Base-by-base conservation (phyloP, 2,888 invertebrate genomes). In the Drosophila subsilvestris region DNA sequence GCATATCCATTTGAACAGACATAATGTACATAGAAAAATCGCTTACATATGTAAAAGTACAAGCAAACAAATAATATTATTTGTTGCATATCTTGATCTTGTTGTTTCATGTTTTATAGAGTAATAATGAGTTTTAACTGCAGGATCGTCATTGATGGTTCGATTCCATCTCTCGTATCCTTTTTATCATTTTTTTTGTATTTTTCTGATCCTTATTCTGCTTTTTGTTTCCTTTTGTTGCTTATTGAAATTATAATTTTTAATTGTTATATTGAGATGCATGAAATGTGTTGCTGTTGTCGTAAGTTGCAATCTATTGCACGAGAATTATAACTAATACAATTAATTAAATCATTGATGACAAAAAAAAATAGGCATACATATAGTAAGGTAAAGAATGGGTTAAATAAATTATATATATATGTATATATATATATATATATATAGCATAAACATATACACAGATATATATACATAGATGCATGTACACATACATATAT, bases 271-370 rank as follows among this genome's bases (percentile, higher is more conserved):
- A 63, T 66, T 85, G 86, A 83, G 86, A 83, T 83, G 73, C 84
- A 74, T 78, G 73, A 73, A 67, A 78, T 55, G 80, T 68, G 68
- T 66, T 75, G 56, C 55, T 59, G 69, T 60, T 82, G 75, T 61
- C 63, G 68, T 43, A 69, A 61, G 22, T 79, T 78, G 83, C 83
- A 83, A 86, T 83, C 82, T 83, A 83, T 83, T 83, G 82, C 82
- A 83, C 82, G 86, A 83, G 77, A 63, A 84, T 86, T 79, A 86
- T 60, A 82, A 78, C 73, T 82, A 85, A 70, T 75, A 69, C 72
- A 62, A 55, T 45, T 48, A 51, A 63, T 63, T 50, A 60, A 60
- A 72, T 67, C 65, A 66, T 58, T 43, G 37, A 63, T 65, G 60
- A 44, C 69, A 70, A 75, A 71, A 47, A 57, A 56, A 56, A 58